Base-by-base conservation (phyloP, 2,888 invertebrate genomes). In the Brachypalpus laphriformis region DNA sequence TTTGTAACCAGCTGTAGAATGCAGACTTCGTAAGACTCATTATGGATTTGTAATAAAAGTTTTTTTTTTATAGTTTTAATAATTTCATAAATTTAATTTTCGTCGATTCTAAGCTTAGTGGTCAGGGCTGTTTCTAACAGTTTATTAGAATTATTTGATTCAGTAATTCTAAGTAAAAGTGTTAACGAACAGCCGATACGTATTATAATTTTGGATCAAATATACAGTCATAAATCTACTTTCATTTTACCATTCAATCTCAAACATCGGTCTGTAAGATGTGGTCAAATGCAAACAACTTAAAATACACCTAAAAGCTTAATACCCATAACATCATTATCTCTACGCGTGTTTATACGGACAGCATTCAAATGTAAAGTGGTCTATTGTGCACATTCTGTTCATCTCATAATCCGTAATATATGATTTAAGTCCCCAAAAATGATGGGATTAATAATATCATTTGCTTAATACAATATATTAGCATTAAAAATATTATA, bases 291-390 rank as follows among this genome's bases (percentile, higher is more conserved):
- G 16, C 28, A 8, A 28, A 16, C 42, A 31, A 9, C 6, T 40
- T 40, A 42, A 59, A 20, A 59, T 20, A 22, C 11, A 16, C 61
- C 22, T 16, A 16, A 11, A 11, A 45, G 61, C 28, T 61, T 28
- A 45, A 61, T 28, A 61, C 16, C 45, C 25, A 16, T 40, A 42
- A 45, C 45, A 45, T 25, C 65, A 20, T 65, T 34, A 20, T 31
- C 65, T 65, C 49, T 65, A 34, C 65, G 16, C 65, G 45, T 65
- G 65, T 65, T 65, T 49, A 31, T 65, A 20, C 34, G 47, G 20
- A 3, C 20, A 0, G 47, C 65, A 65, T 65, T 65, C 65, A 49
- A 28, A 65, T 65, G 65, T n/a, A 47, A 65, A 65, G 34, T 28
- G 45, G 65, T 14, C 14, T 20, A 65, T 65, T 65, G 65, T 20